phyloP scores from a whole-genome alignment of 1,140 invertebrate genomes.

The Sminthurinus signatus region DNA sequence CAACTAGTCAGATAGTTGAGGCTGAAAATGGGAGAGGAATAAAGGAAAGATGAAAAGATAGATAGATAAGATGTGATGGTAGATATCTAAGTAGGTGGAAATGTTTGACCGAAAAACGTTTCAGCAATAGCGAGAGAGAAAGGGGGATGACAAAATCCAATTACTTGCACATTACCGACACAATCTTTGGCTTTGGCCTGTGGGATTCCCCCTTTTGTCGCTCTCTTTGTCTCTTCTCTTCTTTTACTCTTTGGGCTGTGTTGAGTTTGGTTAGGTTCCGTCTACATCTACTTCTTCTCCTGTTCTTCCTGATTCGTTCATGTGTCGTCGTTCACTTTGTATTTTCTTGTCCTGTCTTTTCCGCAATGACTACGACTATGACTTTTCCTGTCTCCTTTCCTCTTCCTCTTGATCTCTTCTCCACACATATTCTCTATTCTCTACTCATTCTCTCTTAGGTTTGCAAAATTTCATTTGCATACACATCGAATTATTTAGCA shows the following conservation, averaged over 20 bases:
- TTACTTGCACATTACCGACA: slow-evolving; percentile 32
- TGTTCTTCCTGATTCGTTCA: neutral
- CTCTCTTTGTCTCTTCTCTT: neutral
- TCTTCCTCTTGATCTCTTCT: neutral
- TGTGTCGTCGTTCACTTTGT: neutral
- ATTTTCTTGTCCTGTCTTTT: too few relatives aligned
- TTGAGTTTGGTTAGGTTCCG: neutral
- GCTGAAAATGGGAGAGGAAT: too few relatives aligned
- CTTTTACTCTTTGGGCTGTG: neutral
- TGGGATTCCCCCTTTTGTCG: slow-evolving; percentile 18
- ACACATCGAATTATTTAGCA: slow-evolving; percentile 41
- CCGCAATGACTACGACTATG: too few relatives aligned
- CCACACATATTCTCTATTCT: neutral
- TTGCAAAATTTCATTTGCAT: slow-evolving; percentile 41
- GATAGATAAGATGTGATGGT: too few relatives aligned
- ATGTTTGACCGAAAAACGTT: slow-evolving; percentile 18
- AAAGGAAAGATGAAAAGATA: too few relatives aligned
- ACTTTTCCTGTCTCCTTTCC: neutral
- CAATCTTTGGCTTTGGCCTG: slow-evolving; percentile 30
- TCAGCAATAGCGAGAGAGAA: neutral
- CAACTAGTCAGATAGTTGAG: too few relatives aligned
- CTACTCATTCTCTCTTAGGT: neutral
- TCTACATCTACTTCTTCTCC: neutral
- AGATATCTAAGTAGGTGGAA: neutral
- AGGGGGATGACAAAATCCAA: slow-evolving; percentile 30